A percentile compares a stretch with the other conserved stretches of the same genome.
Evolutionary conservation across 2,888 invertebrate species (phyloP).

Genomic region (Erynnis tages): DNA sequence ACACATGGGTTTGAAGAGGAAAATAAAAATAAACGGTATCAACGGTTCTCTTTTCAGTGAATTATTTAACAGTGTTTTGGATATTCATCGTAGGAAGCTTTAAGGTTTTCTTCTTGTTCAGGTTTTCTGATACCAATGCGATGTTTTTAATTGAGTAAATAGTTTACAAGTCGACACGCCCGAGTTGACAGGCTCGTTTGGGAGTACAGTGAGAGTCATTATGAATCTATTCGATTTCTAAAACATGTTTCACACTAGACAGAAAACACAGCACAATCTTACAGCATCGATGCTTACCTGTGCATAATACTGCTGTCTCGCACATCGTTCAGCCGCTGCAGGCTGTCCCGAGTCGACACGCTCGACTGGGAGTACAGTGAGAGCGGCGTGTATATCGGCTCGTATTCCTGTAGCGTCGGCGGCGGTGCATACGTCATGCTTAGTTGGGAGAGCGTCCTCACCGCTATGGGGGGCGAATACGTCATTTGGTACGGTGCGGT

Average conservation of each 20-base stretch:
- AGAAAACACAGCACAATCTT: too few relatives aligned
- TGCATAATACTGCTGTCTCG: slow-evolving; percentile 69
- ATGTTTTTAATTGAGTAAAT: too few relatives aligned
- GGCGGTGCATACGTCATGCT: slow-evolving; percentile 83
- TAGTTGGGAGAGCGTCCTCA: slow-evolving; percentile 78
- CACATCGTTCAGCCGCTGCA: slow-evolving; percentile 73
- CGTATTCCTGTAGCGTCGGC: slow-evolving; percentile 79
- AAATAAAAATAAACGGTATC: background rate
- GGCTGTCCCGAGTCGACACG: slow-evolving; percentile 69
- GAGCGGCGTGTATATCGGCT: slow-evolving; percentile 73
- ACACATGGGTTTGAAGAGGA: slow-evolving; percentile 1
- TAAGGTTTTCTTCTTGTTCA: too few relatives aligned
- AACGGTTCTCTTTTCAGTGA: background rate
- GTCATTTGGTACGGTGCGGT: slow-evolving; percentile 74
- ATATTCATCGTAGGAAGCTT: background rate
- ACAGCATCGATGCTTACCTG: slow-evolving; percentile 45
- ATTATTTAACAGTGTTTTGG: background rate
- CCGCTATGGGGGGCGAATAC: slow-evolving; percentile 78
- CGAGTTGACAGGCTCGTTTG: too few relatives aligned
- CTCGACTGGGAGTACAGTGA: slow-evolving; percentile 75
- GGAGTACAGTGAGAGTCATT: too few relatives aligned
- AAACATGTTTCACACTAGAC: too few relatives aligned
- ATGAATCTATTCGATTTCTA: too few relatives aligned
- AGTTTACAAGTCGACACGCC: too few relatives aligned
- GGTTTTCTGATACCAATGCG: too few relatives aligned